Conservation (phyloP, 1,140 invertebrate genomes). For the Uloborus diversus region DNA sequence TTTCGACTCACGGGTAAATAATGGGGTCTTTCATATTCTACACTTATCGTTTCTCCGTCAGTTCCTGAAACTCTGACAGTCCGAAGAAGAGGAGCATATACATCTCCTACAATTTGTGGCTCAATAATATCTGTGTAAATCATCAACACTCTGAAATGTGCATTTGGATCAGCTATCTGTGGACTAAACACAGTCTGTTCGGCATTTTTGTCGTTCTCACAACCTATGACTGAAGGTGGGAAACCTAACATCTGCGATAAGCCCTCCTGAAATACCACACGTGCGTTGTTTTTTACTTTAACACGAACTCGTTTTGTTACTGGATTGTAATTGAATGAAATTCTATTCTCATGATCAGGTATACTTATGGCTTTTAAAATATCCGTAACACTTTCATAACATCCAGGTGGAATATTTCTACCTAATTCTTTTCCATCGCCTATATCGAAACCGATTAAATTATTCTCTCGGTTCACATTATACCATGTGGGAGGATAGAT, state of each 20-base stretch:
- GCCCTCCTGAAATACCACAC: not conserved
- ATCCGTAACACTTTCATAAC: not conserved
- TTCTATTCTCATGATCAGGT: not conserved
- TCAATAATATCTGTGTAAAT: not conserved
- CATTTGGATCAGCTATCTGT: not conserved
- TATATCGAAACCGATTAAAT: slow-evolving; percentile 5
- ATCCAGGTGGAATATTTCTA: not conserved
- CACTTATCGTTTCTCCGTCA: not conserved
- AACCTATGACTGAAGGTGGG: not conserved
- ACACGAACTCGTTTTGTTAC: not conserved
- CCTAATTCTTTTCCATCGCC: not conserved
- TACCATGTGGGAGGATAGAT: slow-evolving; percentile 12
- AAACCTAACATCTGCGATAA: not conserved
- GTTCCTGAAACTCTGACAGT: not conserved
- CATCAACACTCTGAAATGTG: not conserved
- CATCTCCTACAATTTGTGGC: slow-evolving; percentile 1
- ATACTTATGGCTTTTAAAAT: not conserved
- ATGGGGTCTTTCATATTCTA: no score
- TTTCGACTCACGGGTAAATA: not conserved
- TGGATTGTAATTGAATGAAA: not conserved
- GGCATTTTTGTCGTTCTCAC: not conserved
- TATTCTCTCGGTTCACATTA: not conserved
- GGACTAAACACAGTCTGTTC: not conserved
- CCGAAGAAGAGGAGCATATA: not conserved
- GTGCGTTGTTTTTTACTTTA: not conserved